Conservation (phyloP, 2,113 vertebrate genomes). For the Ascaphus truei region DNA sequence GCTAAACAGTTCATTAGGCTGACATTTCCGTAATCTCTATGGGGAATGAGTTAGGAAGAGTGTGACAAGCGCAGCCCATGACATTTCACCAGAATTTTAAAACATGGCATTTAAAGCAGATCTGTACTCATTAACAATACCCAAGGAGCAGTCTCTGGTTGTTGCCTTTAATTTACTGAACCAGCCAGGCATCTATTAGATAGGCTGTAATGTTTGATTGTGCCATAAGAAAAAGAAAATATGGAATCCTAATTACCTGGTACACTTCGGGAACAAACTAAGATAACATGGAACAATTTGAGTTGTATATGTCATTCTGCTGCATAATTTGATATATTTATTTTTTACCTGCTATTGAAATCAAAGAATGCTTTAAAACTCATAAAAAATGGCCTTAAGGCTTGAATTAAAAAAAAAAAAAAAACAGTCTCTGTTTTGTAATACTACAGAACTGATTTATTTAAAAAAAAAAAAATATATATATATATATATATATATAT, state of each 20-base stretch:
- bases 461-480: too few species aligned
- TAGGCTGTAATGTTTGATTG: slow-evolving; percentile 19
- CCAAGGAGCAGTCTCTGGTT: slow-evolving; percentile 36
- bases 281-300: neutral
- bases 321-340: too few species aligned
- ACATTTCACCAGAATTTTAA: slow-evolving; percentile 59
- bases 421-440: too few species aligned
- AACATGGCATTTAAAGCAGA: slow-evolving; percentile 52
- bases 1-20: slow-evolving; percentile 56
- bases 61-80: slow-evolving; percentile 54
- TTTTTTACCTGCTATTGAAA: too few species aligned
- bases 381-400: too few species aligned
- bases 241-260: neutral
- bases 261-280: neutral
- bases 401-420: too few species aligned
- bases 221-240: neutral
- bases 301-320: neutral
- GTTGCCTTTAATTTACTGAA: slow-evolving; percentile 48
- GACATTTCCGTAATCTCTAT: slow-evolving; percentile 56
- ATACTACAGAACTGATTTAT: too few species aligned
- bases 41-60: slow-evolving; percentile 50
- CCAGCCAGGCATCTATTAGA: slow-evolving; percentile 44
- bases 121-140: slow-evolving; percentile 48
- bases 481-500: too few species aligned
- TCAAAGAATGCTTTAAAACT: too few species aligned